A percentile compares a stretch with the other conserved stretches of the same genome.
These are phyloP conservation scores for Tromatobia lineatoria DNA, from an alignment of 2,888 invertebrate genomes.

Conservation along the genomic window DNA sequence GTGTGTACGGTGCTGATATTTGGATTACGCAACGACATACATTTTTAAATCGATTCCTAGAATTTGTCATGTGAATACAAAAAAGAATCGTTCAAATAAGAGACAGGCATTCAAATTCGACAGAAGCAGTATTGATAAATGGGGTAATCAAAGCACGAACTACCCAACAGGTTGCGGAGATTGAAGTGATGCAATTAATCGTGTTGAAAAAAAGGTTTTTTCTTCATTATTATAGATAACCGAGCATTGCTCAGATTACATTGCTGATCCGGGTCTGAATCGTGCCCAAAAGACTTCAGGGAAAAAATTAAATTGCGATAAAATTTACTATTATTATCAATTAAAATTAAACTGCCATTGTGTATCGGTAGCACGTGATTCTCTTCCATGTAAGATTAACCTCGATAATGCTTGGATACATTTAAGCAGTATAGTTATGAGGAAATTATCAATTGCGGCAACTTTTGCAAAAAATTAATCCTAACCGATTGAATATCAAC, in stretches of 20 bases:
- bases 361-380: too few relatives aligned
- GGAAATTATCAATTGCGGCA: too few relatives aligned
- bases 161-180: background rate
- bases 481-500: too few relatives aligned
- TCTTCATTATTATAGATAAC: background rate
- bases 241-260: background rate
- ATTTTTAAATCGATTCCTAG: slow-evolving; percentile 21
- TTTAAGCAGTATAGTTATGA: too few relatives aligned
- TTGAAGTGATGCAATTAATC: background rate
- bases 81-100: slow-evolving; percentile 12
- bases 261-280: background rate
- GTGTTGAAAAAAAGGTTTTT: background rate
- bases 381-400: too few relatives aligned
- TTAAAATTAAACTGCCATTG: too few relatives aligned
- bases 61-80: slow-evolving; percentile 19
- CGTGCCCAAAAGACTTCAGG: too few relatives aligned
- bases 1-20: background rate
- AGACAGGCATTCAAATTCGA: background rate
- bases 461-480: too few relatives aligned
- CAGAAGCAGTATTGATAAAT: slow-evolving; percentile 32
- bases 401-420: too few relatives aligned
- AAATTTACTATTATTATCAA: too few relatives aligned
- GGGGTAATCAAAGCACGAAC: slow-evolving; percentile 57
- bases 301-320: too few relatives aligned
- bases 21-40: slow-evolving; percentile 32